These are phyloP conservation scores for Chloroceryle amazona DNA, from an alignment of 2,797 vertebrate species.

Conservation along the genomic window DNA sequence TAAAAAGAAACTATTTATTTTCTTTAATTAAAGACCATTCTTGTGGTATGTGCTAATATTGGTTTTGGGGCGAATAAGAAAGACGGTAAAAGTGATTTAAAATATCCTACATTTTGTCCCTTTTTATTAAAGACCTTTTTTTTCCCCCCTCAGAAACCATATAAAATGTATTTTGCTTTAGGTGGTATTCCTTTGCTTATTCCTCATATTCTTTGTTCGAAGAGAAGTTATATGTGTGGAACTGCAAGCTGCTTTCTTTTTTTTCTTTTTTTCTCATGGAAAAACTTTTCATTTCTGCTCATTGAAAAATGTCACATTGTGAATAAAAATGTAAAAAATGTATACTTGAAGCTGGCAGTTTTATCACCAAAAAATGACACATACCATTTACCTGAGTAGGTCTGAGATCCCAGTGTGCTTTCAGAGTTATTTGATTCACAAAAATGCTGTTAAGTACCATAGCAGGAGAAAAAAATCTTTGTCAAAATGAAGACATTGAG, in stretches of 20 bases:
- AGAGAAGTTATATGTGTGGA: neutral
- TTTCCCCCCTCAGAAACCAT: neutral
- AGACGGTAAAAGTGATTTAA: neutral
- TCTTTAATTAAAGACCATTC: neutral
- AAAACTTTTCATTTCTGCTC: neutral
- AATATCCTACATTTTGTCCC: neutral
- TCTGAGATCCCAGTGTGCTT: neutral
- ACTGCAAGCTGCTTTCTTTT: neutral
- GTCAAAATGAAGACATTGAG: neutral
- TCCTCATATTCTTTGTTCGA: neutral
- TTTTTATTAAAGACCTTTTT: neutral
- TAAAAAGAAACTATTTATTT: neutral
- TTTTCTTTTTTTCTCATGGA: neutral
- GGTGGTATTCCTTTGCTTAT: neutral
- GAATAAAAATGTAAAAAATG: neutral
- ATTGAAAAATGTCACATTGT: rapidly evolving
- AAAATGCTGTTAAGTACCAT: neutral
- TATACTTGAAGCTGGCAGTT: neutral
- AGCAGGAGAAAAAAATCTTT: neutral
- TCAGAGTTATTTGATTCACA: neutral
- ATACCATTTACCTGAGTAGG: neutral
- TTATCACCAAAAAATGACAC: neutral
- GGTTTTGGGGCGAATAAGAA: neutral
- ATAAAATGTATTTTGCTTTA: neutral
- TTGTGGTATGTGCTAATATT: neutral